phyloP scores from a whole-genome alignment of 2,888 invertebrate genomes.

The Aspidiotus destructor region DNA sequence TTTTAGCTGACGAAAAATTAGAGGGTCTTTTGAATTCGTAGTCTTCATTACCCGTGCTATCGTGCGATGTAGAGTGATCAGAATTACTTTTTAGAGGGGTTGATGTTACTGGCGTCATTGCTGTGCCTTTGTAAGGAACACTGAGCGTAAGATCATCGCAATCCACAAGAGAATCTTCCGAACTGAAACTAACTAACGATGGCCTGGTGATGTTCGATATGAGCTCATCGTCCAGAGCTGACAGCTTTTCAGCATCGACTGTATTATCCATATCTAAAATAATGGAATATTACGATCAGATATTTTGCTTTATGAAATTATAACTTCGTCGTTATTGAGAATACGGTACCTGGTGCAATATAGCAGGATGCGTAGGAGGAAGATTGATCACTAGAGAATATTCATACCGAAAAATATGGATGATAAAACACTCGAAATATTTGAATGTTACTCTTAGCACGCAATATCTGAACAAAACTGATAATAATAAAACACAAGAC shows the following conservation, averaged over 20 bases:
- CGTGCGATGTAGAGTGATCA: slow-evolving; percentile 8
- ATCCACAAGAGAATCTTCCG: slow-evolving; percentile 25
- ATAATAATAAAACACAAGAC: no score
- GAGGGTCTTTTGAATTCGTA: slow-evolving; percentile 23
- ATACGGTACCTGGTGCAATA: no score
- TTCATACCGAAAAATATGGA: no score
- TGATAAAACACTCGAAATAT: no score
- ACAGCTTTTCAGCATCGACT: slow-evolving; percentile 18
- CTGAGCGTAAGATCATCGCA: background rate
- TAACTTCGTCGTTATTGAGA: no score
- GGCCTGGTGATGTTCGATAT: slow-evolving; percentile 25
- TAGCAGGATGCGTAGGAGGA: no score
- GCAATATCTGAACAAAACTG: no score
- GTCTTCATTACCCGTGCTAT: slow-evolving; percentile 6
- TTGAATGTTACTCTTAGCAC: no score
- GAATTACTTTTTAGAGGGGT: slow-evolving; percentile 9
- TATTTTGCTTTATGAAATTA: no score
- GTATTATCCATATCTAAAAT: slow-evolving; percentile 8
- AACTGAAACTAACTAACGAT: slow-evolving; percentile 24
- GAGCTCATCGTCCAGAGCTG: slow-evolving; percentile 24
- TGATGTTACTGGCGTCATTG: background rate
- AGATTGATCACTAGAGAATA: no score
- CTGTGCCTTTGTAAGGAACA: background rate
- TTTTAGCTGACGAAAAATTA: slow-evolving; percentile 12
- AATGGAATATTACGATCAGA: no score